phyloP scores from a whole-genome alignment of 2,888 invertebrate species.

The Vesta saturnalis region DNA sequence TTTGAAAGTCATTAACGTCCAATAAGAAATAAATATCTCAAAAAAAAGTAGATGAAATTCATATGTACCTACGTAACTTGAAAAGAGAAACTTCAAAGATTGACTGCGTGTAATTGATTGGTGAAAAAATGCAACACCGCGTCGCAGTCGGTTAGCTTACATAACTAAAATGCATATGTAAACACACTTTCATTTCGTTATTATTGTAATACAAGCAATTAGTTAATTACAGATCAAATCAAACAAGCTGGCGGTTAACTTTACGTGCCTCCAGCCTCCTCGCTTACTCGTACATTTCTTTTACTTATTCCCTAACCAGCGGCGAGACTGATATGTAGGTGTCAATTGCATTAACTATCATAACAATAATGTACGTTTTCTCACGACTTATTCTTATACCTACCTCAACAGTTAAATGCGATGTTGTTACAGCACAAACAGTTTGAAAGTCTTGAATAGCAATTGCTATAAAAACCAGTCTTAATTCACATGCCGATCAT shows the following conservation, averaged over 20 bases:
- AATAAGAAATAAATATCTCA: too few species aligned
- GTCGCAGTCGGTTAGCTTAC: slow-evolving; percentile 1
- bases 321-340: slow-evolving; percentile 16
- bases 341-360: slow-evolving; percentile 26
- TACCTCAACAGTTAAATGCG: background rate
- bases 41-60: too few species aligned
- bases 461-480: slow-evolving; percentile 10
- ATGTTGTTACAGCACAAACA: background rate
- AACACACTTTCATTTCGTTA: slow-evolving; percentile 36
- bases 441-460: background rate
- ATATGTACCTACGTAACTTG: too few species aligned
- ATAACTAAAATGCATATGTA: slow-evolving; percentile 34
- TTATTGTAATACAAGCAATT: slow-evolving; percentile 30
- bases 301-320: background rate
- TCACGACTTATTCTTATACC: slow-evolving; percentile 23
- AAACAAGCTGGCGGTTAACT: slow-evolving; percentile 22
- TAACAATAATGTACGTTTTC: slow-evolving; percentile 20
- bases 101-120: slow-evolving; percentile 9
- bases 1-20: too few species aligned
- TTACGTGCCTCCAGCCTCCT: background rate
- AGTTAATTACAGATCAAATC: slow-evolving; percentile 37
- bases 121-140: background rate
- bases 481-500: too few species aligned
- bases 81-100: slow-evolving; percentile 10
- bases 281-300: background rate